Conservation (phyloP, 2,888 invertebrate species). For the Cosmorhoe ocellata region DNA sequence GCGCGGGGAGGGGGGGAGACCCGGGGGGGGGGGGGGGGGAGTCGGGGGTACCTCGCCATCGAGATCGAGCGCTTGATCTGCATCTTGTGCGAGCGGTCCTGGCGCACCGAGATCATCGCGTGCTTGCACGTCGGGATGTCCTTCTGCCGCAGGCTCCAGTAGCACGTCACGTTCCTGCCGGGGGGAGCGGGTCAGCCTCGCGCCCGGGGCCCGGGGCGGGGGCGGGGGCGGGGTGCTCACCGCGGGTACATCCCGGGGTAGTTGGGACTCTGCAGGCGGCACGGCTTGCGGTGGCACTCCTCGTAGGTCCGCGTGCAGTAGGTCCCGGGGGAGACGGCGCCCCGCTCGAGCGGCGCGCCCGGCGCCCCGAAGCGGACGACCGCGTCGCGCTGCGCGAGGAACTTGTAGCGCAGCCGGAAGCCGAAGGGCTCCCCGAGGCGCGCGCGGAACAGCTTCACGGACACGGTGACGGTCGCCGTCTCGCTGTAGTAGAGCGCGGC, state of each 20-base stretch:
- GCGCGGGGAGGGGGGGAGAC: no score
- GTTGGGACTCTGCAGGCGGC: constrained; percentile 94
- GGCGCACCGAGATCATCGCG: constrained; percentile 93
- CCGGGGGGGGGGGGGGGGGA: no score
- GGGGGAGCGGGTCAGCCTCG: neutral
- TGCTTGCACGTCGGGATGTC: constrained; percentile 94
- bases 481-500: constrained; percentile 94
- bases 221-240: constrained; percentile 31
- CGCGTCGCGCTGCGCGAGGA: constrained; percentile 90
- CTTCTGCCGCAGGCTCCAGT: constrained; percentile 93
- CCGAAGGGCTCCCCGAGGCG: constrained; percentile 89
- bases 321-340: constrained; percentile 91
- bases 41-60: constrained; percentile 81
- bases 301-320: constrained; percentile 93
- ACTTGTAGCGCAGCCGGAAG: constrained; percentile 90
- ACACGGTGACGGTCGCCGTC: constrained; percentile 93
- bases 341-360: constrained; percentile 90
- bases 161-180: constrained; percentile 93
- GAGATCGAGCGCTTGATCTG: constrained; percentile 86
- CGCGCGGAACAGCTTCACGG: constrained; percentile 89
- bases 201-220: neutral
- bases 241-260: constrained; percentile 93
- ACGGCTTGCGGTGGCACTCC: constrained; percentile 92
- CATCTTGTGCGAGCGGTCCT: constrained; percentile 88
- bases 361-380: constrained; percentile 90